These are phyloP conservation scores for Physella acuta DNA, from an alignment of 1,140 invertebrate genomes.

Conservation along the genomic window DNA sequence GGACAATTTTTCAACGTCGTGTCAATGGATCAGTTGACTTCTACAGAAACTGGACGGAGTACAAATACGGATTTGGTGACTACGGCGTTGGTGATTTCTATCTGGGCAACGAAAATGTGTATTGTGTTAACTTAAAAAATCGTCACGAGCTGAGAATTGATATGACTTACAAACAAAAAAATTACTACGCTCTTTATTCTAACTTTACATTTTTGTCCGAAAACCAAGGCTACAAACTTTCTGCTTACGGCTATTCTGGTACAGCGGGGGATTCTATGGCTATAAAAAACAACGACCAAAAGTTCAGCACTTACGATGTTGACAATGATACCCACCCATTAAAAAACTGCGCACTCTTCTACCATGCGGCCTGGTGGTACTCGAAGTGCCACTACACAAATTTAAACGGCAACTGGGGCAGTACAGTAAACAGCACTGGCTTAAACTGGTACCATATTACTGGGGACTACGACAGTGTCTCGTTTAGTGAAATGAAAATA, in stretches of 20 bases:
- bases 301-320: constrained; percentile 2
- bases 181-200: background rate
- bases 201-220: background rate
- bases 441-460: background rate
- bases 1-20: constrained; percentile 69
- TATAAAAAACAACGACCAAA: background rate
- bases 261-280: background rate
- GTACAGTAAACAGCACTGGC: background rate
- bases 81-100: constrained; percentile 64
- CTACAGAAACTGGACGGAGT: constrained; percentile 87
- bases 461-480: background rate
- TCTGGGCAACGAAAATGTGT: constrained; percentile 43
- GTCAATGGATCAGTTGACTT: constrained; percentile 78
- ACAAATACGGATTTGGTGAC: constrained; percentile 91
- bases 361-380: constrained; percentile 5
- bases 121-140: background rate
- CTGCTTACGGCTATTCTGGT: background rate
- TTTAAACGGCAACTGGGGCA: background rate
- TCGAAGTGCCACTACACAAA: background rate
- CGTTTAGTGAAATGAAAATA: constrained; percentile 14
- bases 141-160: constrained; percentile 9
- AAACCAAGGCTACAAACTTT: background rate
- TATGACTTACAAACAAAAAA: background rate
- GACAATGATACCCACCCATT: background rate
- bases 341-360: background rate